Evolutionary conservation across 2,113 vertebrate species (phyloP), one percentile per base, ranked within the genome.

Genomic region (Hypanus sabinus): DNA sequence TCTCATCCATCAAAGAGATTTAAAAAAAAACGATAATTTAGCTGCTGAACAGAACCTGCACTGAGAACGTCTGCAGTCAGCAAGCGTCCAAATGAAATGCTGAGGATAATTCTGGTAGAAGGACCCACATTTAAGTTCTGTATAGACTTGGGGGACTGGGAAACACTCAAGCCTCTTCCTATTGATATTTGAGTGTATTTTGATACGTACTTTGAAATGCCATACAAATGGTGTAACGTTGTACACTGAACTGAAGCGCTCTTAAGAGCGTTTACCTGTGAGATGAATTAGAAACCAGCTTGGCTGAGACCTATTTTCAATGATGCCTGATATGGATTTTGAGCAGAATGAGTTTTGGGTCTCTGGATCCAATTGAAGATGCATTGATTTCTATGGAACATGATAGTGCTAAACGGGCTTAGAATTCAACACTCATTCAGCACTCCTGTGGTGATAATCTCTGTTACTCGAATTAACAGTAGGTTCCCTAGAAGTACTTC

Each of bases 311-410:
- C 33, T 93, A 36, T 68, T 75, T 14, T 73, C 70, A 30, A 73
- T 55, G 68, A 93, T 93, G 70, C 30, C 68, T 55, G 36, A 93
- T 46, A 93, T 73, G 22, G 70, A 38, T 71, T 36, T 93, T 93
- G 73, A 93, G 38, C 55, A 68, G 55, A 93, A 93, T 90, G 91
- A 55, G 91, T 93, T 93, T 73, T 93, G 70, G 91, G 68, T 75
- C 68, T 33, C 57, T 93, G 24, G 73, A 75, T 93, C 68, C 36
- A 93, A 36, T 55, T 93, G 22, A 70, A 93, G 70, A 93, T 93
- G 68, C 36, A 93, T 75, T 93, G 91, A 93, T 93, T 93, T 55
- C 22, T 70, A 93, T 22, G 10, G 70, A 93, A 73, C 36, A 55
- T 55, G 38, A 93, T 36, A 73, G 68, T 46, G 30, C 70, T 93